Conservation (phyloP, 2,797 vertebrate species). For the Pygocentrus nattereri region DNA sequence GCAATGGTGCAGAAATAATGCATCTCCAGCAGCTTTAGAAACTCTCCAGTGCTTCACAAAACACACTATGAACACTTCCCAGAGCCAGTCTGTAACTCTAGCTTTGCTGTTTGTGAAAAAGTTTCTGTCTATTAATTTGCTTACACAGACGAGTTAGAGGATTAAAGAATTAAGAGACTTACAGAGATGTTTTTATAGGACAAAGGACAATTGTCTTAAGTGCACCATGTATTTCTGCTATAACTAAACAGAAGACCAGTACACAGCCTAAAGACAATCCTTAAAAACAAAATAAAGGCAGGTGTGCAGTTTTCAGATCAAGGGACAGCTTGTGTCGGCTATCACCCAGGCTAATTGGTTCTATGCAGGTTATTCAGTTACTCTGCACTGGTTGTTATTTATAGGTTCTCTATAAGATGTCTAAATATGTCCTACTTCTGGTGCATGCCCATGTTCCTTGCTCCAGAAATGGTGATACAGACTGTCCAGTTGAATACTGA, state of each 20-base stretch:
- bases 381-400: too few relatives aligned
- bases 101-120: neutral
- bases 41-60: neutral
- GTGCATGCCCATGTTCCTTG: too few relatives aligned
- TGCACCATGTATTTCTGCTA: neutral
- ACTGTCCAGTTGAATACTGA: too few relatives aligned
- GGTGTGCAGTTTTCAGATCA: neutral
- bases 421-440: too few relatives aligned
- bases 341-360: too few relatives aligned
- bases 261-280: neutral
- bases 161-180: slow-evolving; percentile 1
- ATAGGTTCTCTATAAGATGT: too few relatives aligned
- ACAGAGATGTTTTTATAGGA: neutral
- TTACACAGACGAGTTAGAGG: neutral
- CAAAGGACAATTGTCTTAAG: neutral
- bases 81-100: neutral
- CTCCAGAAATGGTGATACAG: too few relatives aligned
- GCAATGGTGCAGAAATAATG: slow-evolving; percentile 49
- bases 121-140: neutral
- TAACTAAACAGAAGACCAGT: neutral
- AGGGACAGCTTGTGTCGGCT: neutral
- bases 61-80: neutral
- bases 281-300: neutral
- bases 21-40: slow-evolving; percentile 56
- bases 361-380: too few relatives aligned